Base-by-base conservation (phyloP, 2,888 invertebrate species). In the Hypselothyrea guttata region DNA sequence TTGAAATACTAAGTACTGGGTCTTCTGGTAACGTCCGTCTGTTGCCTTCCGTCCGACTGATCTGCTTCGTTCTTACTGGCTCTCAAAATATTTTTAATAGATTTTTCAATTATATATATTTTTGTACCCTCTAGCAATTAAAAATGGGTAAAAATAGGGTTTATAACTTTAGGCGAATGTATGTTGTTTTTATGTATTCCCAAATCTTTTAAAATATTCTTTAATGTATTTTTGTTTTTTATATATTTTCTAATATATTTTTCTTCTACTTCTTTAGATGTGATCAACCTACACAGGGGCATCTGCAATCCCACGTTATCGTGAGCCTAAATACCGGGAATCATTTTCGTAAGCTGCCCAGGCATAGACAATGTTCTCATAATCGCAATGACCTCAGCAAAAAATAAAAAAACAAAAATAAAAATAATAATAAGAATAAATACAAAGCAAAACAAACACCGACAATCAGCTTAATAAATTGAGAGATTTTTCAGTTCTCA, bases 301-400 rank as follows among this genome's bases (percentile, higher is more conserved):
- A 48, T 74, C 52, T 75, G 75, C 45, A 52, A 16, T 30, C 58
- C 54, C 0, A 41, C 69, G 8, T 48, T 51, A 33, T 45, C 15
- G 0, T 4, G 2, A 2, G 2, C 4, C 0, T 4, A 16, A 38
- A 7, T 5, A 1, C n/a, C n/a, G 7, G 38, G 16, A n/a, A 5
- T n/a, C n/a, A 37, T 22, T 4, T 22, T 22, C 5, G 22, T 22
- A 5, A 22, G 22, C 22, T 22, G 3, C 22, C 18, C 9, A 35
- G 12, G 18, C 38, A 42, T 47, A 33, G 7, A 47, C 46, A 22
- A 38, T n/a, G 11, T 16, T n/a, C 28, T 35, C 15, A 18, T 15
- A 64, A 71, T 69, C 66, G 41, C 46, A 44, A 35, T 66, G 69
- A 69, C 69, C 69, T 71, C 66, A 51, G n/a, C n/a, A 33, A 22